Percentiles rank a stretch among this genome's conserved stretches.
Conservation (phyloP, 2,113 vertebrate species). For the Xyrauchen texanus region DNA sequence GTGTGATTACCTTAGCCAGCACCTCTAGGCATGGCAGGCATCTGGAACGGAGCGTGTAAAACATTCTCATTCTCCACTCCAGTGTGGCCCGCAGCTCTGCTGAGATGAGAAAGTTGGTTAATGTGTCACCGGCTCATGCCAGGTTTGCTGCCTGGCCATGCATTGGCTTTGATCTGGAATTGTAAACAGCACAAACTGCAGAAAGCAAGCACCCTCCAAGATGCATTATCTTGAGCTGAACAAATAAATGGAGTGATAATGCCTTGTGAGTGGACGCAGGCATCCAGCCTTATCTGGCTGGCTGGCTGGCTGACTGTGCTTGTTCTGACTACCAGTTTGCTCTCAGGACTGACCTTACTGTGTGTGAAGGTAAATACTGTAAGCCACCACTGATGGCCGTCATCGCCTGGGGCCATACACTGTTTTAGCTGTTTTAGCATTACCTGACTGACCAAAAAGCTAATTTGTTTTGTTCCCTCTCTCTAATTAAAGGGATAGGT, state of each 20-base stretch:
- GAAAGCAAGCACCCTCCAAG: constrained; percentile 60
- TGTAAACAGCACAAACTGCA: constrained; percentile 68
- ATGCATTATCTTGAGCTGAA: constrained; percentile 72
- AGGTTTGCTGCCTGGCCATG: constrained; percentile 72
- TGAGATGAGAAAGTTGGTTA: constrained; percentile 63
- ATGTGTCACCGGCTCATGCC: constrained; percentile 74
- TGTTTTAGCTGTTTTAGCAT: constrained; percentile 44
- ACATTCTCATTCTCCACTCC: constrained; percentile 35
- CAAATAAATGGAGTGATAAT: constrained; percentile 80
- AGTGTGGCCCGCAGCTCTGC: constrained; percentile 21
- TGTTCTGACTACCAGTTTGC: constrained; percentile 57
- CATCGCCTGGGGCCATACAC: constrained; percentile 37
- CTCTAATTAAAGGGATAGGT: background rate
- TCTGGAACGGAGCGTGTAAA: constrained; percentile 36
- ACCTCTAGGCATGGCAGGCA: constrained; percentile 61
- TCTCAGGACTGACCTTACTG: constrained; percentile 62
- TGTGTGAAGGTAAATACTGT: constrained; percentile 68
- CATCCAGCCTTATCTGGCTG: constrained; percentile 73
- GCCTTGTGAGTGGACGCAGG: constrained; percentile 76
- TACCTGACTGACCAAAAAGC: constrained; percentile 42
- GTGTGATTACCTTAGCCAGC: constrained; percentile 34
- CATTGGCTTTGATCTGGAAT: constrained; percentile 79
- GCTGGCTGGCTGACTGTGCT: constrained; percentile 59
- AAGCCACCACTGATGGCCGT: constrained; percentile 65
- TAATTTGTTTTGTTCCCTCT: constrained; percentile 11